phyloP scores from a whole-genome alignment of 2,113 vertebrate species.

The Puntigrus tetrazona region DNA sequence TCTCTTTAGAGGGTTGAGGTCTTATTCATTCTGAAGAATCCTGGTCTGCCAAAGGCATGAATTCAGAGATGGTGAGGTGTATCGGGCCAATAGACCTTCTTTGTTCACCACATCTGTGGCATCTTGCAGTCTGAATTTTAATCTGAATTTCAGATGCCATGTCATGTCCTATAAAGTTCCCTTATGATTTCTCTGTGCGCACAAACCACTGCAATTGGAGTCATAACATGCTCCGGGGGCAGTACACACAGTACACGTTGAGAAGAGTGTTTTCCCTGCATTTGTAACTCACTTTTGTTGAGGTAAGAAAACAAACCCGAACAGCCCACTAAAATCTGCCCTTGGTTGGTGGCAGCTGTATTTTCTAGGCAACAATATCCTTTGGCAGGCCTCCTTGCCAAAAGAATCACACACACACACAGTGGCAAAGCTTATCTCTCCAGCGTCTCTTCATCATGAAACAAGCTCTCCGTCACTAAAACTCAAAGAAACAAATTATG shows the following conservation, averaged over 20 bases:
- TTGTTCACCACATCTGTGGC: neutral
- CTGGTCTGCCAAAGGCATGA: conserved; percentile 21
- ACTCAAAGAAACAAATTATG: conserved; percentile 15
- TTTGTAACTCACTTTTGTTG: conserved; percentile 29
- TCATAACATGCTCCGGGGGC: neutral
- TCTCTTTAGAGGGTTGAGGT: conserved; percentile 17
- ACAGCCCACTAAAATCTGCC: conserved; percentile 29
- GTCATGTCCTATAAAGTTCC: conserved; percentile 11
- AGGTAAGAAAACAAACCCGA: conserved; percentile 17
- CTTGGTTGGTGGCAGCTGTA: conserved; percentile 24
- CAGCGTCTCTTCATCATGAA: neutral
- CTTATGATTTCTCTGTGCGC: neutral
- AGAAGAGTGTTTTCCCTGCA: neutral
- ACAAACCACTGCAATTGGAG: conserved; percentile 5
- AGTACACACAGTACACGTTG: neutral
- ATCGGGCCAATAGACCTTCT: neutral
- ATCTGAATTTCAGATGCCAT: conserved; percentile 31
- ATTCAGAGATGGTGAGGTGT: conserved; percentile 8
- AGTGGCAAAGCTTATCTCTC: conserved; percentile 7
- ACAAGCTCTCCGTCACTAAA: neutral
- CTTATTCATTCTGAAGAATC: neutral
- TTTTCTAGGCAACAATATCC: conserved; percentile 24
- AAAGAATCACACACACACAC: neutral
- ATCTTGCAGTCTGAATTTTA: conserved; percentile 10
- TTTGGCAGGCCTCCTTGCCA: conserved; percentile 1